Evolutionary conservation across 2,797 vertebrate genomes (phyloP), one percentile per base, ranked within the genome.

Genomic region (Scolopax bukidnonensis): DNA sequence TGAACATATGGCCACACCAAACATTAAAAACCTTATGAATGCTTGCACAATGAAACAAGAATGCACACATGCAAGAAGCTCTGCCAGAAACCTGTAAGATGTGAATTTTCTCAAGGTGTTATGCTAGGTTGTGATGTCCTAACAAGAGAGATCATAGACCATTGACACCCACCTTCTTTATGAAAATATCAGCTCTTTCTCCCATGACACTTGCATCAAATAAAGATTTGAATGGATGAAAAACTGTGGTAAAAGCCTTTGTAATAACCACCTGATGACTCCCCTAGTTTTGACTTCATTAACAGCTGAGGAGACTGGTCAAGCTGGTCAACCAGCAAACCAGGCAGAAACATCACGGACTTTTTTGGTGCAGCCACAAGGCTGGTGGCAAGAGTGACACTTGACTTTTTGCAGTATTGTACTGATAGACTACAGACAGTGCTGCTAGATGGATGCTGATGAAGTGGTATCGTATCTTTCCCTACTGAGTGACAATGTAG

Each of bases 401-500:
- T 71, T 1, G 4, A 12, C 10, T n/a, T 40, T 71, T 47, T 32
- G 30, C 32, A 57, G 11, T 5, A 14, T 40, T 38, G 27, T 63
- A n/a, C 24, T 23, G 19, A 27, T 6, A 51, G 36, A 17, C 2
- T 11, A 38, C 60, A 33, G 50, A 23, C 18, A 1, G 6, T 21
- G 25, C 17, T 27, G 17, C n/a, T 36, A 64, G 40, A 12, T 30
- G 36, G 20, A 9, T 0, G 0, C 19, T 63, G n/a, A 13, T 30
- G 16, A 60, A 83, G 23, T 1, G 1, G 1, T 18, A 27, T 30
- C n/a, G 3, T 16, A 36, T 30, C 41, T 41, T 45, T 87, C n/a
- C 23, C 12, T n/a, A 19, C 4, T 0, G 2, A 56, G 16, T 2
- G 27, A 51, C 12, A 33, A 63, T 68, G 53, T 3, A 32, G 15